These are phyloP conservation scores for Pollenia griseotomentosa DNA, from an alignment of 2,888 invertebrate genomes.

Conservation along the genomic window DNA sequence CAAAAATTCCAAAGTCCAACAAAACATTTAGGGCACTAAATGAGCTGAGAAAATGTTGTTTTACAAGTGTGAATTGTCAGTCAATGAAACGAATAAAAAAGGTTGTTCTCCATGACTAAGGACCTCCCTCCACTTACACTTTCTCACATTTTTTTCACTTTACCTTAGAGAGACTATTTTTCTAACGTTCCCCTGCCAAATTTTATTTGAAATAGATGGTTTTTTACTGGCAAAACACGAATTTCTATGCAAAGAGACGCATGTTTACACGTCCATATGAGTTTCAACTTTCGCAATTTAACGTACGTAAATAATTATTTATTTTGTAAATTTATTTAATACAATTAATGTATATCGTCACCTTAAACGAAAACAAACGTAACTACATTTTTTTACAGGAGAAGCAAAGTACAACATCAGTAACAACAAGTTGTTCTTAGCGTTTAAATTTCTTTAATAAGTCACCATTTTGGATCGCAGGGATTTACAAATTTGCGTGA, in stretches of 20 bases:
- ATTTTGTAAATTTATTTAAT: conserved; percentile 19
- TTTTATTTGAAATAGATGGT: neutral
- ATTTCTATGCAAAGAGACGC: neutral
- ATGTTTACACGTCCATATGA: neutral
- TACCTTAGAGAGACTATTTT: neutral
- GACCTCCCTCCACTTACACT: neutral
- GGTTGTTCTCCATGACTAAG: neutral
- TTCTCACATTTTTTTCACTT: no score
- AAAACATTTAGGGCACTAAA: conserved; percentile 56
- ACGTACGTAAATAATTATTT: conserved; percentile 29
- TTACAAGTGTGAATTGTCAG: conserved; percentile 71
- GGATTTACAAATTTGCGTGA: no score
- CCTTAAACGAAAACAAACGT: no score
- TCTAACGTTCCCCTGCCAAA: neutral
- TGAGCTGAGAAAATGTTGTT: conserved; percentile 70
- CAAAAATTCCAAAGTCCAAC: conserved; percentile 50
- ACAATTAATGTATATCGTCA: no score
- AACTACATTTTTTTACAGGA: no score
- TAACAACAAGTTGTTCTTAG: no score
- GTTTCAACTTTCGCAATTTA: neutral
- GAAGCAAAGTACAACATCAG: no score
- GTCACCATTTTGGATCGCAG: no score
- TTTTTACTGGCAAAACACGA: no score
- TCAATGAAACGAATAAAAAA: conserved; percentile 30
- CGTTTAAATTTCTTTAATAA: no score